Conservation (phyloP, 2,797 vertebrate species). For the Muscicapa comitata region DNA sequence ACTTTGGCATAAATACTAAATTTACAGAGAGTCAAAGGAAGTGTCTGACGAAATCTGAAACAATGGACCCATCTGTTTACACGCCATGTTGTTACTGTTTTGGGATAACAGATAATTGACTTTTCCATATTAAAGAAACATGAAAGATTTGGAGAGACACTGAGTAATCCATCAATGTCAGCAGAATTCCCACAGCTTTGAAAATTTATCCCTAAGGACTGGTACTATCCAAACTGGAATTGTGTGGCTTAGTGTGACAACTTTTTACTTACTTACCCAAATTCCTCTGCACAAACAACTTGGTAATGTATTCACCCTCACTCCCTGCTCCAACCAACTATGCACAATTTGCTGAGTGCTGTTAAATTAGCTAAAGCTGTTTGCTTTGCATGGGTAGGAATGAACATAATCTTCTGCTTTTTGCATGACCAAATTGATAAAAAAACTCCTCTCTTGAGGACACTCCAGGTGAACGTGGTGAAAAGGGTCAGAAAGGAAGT, state of each 20-base stretch:
- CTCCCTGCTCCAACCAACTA: neutral
- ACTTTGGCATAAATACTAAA: neutral
- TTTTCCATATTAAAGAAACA: neutral
- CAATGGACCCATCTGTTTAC: neutral
- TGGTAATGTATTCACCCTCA: neutral
- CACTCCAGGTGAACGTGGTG: neutral
- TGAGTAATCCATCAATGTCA: conserved; percentile 14
- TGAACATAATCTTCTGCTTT: neutral
- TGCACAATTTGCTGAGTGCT: neutral
- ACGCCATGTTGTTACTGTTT: neutral
- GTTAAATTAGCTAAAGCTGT: neutral
- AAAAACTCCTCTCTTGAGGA: neutral
- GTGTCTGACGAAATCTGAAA: neutral
- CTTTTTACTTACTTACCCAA: neutral
- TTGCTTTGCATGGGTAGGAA: neutral
- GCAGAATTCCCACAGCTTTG: neutral
- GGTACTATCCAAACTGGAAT: neutral
- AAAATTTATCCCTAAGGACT: neutral
- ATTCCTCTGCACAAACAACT: neutral
- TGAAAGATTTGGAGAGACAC: neutral
- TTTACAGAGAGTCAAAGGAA: neutral
- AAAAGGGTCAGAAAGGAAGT: neutral
- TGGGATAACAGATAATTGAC: neutral
- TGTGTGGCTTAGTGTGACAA: neutral
- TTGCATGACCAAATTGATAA: neutral